Conservation (phyloP, 2,113 vertebrate genomes). For the Aspidoscelis tigris region DNA sequence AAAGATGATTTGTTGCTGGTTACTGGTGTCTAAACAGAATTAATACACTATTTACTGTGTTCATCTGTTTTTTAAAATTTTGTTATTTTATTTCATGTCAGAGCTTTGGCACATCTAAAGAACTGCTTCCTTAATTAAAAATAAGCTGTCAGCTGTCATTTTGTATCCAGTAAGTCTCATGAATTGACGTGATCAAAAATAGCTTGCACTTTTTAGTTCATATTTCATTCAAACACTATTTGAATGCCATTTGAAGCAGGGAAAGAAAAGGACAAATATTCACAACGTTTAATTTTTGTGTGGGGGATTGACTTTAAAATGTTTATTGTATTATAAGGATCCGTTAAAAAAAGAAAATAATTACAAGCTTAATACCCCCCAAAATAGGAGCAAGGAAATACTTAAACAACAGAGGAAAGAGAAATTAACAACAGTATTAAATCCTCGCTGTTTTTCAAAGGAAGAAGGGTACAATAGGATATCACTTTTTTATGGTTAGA, state of each 20-base stretch:
- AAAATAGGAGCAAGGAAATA: conserved; percentile 10
- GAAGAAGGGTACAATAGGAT: background rate
- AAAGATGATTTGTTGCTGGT: background rate
- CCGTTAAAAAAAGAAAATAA: too few relatives aligned
- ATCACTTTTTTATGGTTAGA: conserved; percentile 31
- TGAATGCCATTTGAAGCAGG: background rate
- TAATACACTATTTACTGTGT: background rate
- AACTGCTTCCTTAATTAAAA: conserved; percentile 4
- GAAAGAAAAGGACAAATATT: conserved; percentile 25
- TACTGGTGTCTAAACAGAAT: background rate
- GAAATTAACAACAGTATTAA: background rate
- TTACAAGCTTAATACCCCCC: background rate
- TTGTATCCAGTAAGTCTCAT: background rate
- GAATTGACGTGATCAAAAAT: conserved; percentile 13
- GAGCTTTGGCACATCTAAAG: conserved; percentile 1
- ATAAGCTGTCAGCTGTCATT: background rate
- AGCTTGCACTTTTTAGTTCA: background rate
- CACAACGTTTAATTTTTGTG: conserved; percentile 38
- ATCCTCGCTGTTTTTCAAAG: conserved; percentile 8
- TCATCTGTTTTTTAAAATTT: background rate
- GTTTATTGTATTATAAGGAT: too few relatives aligned
- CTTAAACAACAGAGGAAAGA: conserved; percentile 28
- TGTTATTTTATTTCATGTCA: background rate
- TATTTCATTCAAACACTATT: background rate
- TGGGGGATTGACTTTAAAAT: background rate